Conservation (phyloP, 92 coral and sea anemone genomes). For the Porites divaricata region DNA sequence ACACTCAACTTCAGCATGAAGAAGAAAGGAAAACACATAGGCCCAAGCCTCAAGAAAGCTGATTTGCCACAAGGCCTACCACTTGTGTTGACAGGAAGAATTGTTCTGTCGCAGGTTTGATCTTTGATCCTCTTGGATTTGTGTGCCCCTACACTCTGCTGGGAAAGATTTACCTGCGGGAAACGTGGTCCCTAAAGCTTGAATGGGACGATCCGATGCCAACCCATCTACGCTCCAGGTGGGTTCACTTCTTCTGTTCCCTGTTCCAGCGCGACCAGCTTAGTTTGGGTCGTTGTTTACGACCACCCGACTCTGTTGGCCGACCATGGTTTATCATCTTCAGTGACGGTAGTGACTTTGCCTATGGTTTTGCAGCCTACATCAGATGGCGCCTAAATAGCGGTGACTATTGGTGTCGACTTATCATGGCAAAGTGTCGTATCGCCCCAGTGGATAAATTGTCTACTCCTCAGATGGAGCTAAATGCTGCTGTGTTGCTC, state of each 20-base stretch:
- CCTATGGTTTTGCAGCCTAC: constrained; percentile 71
- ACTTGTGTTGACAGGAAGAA: constrained; percentile 56
- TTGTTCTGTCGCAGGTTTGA: constrained; percentile 59
- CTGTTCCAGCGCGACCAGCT: constrained; percentile 57
- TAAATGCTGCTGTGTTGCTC: constrained; percentile 59
- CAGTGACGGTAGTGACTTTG: constrained; percentile 70
- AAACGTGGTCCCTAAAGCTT: constrained; percentile 68
- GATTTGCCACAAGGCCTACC: constrained; percentile 66
- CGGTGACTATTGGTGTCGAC: constrained; percentile 61
- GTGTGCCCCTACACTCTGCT: constrained; percentile 65
- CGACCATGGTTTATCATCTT: constrained; percentile 62
- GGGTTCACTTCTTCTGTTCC: constrained; percentile 54
- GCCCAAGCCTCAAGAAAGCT: constrained; percentile 47
- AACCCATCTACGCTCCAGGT: constrained; percentile 35
- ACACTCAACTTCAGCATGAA: constrained; percentile 68
- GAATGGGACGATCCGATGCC: constrained; percentile 74
- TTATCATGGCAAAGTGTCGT: constrained; percentile 78
- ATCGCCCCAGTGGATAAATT: constrained; percentile 64
- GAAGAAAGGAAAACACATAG: constrained; percentile 46
- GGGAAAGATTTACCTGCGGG: constrained; percentile 69
- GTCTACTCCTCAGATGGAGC: constrained; percentile 76
- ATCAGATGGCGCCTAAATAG: constrained; percentile 62
- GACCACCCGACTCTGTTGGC: constrained; percentile 45
- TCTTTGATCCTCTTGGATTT: constrained; percentile 77
- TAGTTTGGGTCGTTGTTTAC: constrained; percentile 47